A percentile compares a stretch with the other conserved stretches of the same genome.
phyloP scores from a whole-genome alignment of 2,797 vertebrate genomes.

The Labroides dimidiatus region DNA sequence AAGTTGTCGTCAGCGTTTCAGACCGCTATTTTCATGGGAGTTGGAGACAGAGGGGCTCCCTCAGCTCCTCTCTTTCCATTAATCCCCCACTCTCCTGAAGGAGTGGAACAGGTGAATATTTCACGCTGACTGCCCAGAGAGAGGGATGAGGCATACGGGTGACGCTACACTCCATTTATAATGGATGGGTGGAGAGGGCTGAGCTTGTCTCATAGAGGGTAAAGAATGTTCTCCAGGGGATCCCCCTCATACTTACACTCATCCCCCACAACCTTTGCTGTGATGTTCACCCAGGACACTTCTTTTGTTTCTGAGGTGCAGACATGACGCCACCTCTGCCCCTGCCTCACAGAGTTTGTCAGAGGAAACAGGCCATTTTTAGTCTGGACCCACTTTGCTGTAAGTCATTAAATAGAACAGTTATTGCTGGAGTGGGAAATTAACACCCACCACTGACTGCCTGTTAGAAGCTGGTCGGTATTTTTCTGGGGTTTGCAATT shows the following conservation, averaged over 20 bases:
- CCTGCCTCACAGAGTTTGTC: not conserved
- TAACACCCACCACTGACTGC: slow-evolving; percentile 16
- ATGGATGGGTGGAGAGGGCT: slow-evolving; percentile 70
- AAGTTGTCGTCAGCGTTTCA: slow-evolving; percentile 66
- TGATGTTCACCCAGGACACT: slow-evolving; percentile 39
- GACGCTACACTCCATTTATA: slow-evolving; percentile 71
- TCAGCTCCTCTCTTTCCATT: slow-evolving; percentile 67
- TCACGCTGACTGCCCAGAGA: slow-evolving; percentile 69
- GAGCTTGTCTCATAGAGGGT: slow-evolving; percentile 69
- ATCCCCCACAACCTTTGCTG: slow-evolving; percentile 28
- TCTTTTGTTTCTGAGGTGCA: slow-evolving; percentile 49
- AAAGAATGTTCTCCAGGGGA: slow-evolving; percentile 69
- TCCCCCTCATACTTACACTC: slow-evolving; percentile 46
- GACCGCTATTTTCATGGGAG: slow-evolving; percentile 32
- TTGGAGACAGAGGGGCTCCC: slow-evolving; percentile 55
- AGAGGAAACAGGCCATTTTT: slow-evolving; percentile 26
- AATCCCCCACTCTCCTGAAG: slow-evolving; percentile 63
- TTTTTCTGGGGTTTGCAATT: slow-evolving; percentile 22
- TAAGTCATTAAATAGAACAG: slow-evolving; percentile 34
- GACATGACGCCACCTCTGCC: slow-evolving; percentile 34
- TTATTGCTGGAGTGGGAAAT: slow-evolving; percentile 48
- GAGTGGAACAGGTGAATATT: slow-evolving; percentile 78
- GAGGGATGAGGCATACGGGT: slow-evolving; percentile 61
- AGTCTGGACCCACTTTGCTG: slow-evolving; percentile 7
- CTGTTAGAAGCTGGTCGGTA: slow-evolving; percentile 12